Evolutionary conservation across 1,140 invertebrate species (phyloP).

Genomic region (Polypedilum pembai): DNA sequence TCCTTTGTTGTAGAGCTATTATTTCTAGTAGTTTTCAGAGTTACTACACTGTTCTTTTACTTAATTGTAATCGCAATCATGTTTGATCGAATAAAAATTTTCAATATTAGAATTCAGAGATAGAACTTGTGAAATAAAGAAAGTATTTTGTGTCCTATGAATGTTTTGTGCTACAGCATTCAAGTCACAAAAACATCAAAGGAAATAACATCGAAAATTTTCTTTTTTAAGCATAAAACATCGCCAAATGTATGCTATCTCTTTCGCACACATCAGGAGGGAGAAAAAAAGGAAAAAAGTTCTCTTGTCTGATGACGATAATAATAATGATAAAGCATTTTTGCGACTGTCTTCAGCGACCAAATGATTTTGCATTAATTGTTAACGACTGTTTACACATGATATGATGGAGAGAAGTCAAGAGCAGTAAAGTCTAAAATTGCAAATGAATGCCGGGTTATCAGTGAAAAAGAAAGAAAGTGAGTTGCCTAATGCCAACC

Average conservation of each 20-base stretch:
- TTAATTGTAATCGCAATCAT: no score
- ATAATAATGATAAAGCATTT: constrained; percentile 4
- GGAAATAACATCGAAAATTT: background rate
- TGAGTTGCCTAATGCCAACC: no score
- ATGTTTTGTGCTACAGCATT: no score
- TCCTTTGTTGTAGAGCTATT: no score
- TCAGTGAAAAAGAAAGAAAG: background rate
- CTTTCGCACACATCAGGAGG: background rate
- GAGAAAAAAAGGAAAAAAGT: background rate
- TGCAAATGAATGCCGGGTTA: no score
- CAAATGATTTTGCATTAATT: constrained; percentile 19
- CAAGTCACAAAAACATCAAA: no score
- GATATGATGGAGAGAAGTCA: background rate
- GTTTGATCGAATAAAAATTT: no score
- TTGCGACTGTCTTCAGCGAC: background rate
- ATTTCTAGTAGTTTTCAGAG: no score
- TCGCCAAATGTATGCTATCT: background rate
- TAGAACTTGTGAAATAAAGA: no score
- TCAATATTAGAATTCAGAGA: no score
- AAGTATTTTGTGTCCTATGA: no score
- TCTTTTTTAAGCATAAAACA: background rate
- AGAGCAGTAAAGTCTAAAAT: background rate
- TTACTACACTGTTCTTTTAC: no score
- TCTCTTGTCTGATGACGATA: background rate
- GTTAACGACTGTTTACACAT: constrained; percentile 3